A percentile compares a stretch with the other conserved stretches of the same genome.
Conservation (phyloP, 2,888 invertebrate genomes). For the Dioctria linearis region DNA sequence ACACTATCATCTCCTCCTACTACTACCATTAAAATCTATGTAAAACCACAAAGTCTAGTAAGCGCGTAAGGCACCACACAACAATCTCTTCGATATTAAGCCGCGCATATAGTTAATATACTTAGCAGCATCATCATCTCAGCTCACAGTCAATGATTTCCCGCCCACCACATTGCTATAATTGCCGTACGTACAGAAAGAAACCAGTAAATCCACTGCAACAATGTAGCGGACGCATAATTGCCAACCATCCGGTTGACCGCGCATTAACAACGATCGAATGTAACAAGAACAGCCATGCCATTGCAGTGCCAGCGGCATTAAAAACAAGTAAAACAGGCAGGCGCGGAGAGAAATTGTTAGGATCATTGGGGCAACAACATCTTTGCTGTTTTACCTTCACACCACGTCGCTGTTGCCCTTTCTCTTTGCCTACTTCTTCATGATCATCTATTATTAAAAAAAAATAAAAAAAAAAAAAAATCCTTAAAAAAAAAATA, state of each 20-base stretch:
- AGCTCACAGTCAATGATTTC: neutral
- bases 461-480: too few species aligned
- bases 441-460: too few species aligned
- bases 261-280: neutral
- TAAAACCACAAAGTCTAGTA: neutral
- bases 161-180: neutral
- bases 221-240: constrained; percentile 15
- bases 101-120: neutral
- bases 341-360: neutral
- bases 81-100: constrained; percentile 13
- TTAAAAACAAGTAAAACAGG: neutral
- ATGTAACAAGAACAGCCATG: too few species aligned
- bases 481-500: too few species aligned
- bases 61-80: neutral
- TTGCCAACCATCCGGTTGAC: constrained; percentile 5
- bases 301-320: neutral
- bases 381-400: too few species aligned
- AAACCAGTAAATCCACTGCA: constrained; percentile 3
- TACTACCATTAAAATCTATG: neutral
- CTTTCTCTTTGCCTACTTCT: neutral
- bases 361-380: constrained; percentile 13
- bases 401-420: neutral
- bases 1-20: too few species aligned
- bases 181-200: neutral
- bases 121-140: too few species aligned